phyloP scores from a whole-genome alignment of 1,140 invertebrate species.

The Scaptomyza graminum region DNA sequence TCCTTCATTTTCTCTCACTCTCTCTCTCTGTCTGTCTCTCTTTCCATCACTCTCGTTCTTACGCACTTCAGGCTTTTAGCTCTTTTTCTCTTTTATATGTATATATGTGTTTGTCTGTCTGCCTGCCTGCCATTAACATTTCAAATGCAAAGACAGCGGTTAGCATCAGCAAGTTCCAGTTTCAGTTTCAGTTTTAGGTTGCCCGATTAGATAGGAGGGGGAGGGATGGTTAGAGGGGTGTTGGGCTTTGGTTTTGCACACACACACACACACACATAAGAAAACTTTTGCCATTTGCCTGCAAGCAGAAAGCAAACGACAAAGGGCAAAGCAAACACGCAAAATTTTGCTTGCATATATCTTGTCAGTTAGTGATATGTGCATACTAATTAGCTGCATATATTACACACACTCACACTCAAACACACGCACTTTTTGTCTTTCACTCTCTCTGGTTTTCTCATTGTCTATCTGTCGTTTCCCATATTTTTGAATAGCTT shows the following conservation, averaged over 20 bases:
- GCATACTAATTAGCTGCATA: constrained; percentile 61
- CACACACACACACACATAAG: neutral
- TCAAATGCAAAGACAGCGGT: constrained; percentile 36
- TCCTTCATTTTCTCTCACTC: neutral
- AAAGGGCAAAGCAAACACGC: constrained; percentile 64
- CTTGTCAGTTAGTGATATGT: constrained; percentile 52
- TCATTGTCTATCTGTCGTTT: neutral
- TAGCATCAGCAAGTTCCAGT: constrained; percentile 16
- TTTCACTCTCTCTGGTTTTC: neutral
- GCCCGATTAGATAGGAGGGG: neutral
- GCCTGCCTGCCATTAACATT: constrained; percentile 65
- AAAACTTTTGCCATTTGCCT: constrained; percentile 74
- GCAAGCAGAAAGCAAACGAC: constrained; percentile 56
- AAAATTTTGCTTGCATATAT: constrained; percentile 67
- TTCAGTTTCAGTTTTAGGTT: constrained; percentile 19
- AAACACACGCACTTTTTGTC: neutral
- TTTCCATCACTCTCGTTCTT: neutral
- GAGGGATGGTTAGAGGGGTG: neutral
- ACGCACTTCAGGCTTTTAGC: neutral
- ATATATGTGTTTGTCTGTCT: constrained; percentile 18
- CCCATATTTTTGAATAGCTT: constrained; percentile 5
- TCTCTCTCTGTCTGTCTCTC: neutral
- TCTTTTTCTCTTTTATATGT: neutral
- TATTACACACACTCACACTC: constrained; percentile 35
- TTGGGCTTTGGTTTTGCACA: constrained; percentile 14